phyloP scores from a whole-genome alignment of 2,113 vertebrate species.

The Sinocyclocheilus maitianheensis region DNA sequence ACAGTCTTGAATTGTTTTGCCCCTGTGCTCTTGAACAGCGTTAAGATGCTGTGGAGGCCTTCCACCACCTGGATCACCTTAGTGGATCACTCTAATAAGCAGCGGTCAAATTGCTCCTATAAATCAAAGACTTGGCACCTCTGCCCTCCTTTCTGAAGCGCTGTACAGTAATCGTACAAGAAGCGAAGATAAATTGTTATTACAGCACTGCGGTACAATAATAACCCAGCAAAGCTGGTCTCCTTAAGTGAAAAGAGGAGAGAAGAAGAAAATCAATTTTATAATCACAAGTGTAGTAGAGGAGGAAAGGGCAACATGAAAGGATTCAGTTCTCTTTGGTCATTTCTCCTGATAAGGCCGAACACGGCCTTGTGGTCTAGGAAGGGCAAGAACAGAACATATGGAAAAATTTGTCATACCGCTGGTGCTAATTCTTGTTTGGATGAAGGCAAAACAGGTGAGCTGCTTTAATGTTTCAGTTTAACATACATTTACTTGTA shows the following conservation, averaged over 20 bases:
- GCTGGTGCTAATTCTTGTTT: background rate
- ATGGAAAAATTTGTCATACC: background rate
- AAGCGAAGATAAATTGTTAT: slow-evolving; percentile 79
- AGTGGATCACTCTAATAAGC: slow-evolving; percentile 73
- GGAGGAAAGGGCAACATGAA: slow-evolving; percentile 71
- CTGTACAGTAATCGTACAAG: slow-evolving; percentile 74
- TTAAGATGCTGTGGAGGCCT: slow-evolving; percentile 47
- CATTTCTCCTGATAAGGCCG: slow-evolving; percentile 65
- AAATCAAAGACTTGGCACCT: slow-evolving; percentile 75
- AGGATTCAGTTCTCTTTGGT: slow-evolving; percentile 70
- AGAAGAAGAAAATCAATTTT: slow-evolving; percentile 71
- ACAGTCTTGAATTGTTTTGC: background rate
- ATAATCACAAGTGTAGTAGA: slow-evolving; percentile 74
- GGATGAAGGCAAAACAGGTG: slow-evolving; percentile 36
- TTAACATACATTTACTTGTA: slow-evolving; percentile 67
- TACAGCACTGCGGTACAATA: slow-evolving; percentile 63
- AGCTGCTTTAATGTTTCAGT: slow-evolving; percentile 56
- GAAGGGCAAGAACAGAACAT: slow-evolving; percentile 35
- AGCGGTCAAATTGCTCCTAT: slow-evolving; percentile 75
- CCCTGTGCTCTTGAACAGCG: slow-evolving; percentile 12
- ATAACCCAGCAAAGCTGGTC: slow-evolving; percentile 58
- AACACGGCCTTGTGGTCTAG: slow-evolving; percentile 42
- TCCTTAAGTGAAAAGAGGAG: slow-evolving; percentile 47
- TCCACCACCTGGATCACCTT: slow-evolving; percentile 66
- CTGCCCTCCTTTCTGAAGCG: slow-evolving; percentile 68